These are phyloP conservation scores for Gymnosoma rotundatum DNA, from an alignment of 2,888 invertebrate species.

Conservation along the genomic window DNA sequence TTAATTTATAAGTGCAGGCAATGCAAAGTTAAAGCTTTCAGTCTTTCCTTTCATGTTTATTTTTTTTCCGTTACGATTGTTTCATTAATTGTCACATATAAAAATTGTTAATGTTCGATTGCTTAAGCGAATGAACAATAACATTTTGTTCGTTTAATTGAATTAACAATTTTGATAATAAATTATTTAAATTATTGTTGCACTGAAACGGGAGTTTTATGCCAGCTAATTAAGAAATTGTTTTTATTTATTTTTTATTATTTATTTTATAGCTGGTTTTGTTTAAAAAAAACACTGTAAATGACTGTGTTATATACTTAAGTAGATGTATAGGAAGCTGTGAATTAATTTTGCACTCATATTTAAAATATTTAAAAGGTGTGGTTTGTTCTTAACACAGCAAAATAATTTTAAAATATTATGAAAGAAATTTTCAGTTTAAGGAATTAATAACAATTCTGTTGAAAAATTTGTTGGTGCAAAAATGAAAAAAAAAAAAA, in stretches of 20 bases:
- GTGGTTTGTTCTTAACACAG: too few relatives aligned
- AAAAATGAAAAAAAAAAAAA: too few relatives aligned
- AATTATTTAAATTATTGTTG: slow-evolving; percentile 46
- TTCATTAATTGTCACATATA: slow-evolving; percentile 20
- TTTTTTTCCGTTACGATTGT: slow-evolving; percentile 1
- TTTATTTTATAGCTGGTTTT: slow-evolving; percentile 5
- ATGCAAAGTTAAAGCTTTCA: slow-evolving; percentile 56
- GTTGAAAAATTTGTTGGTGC: too few relatives aligned
- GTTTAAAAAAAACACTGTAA: slow-evolving; percentile 1
- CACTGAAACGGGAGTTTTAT: slow-evolving; percentile 24
- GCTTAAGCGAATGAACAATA: slow-evolving; percentile 18
- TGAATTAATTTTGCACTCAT: too few relatives aligned
- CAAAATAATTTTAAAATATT: neutral
- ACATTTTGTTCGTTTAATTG: slow-evolving; percentile 54
- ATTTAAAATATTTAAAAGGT: too few relatives aligned
- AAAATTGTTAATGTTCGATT: slow-evolving; percentile 27
- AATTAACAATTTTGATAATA: slow-evolving; percentile 23
- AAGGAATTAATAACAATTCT: too few relatives aligned
- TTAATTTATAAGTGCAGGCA: slow-evolving; percentile 32
- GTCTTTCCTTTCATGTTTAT: slow-evolving; percentile 55
- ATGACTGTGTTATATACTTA: neutral
- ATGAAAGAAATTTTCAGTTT: too few relatives aligned
- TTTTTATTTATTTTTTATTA: neutral
- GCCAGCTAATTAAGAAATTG: slow-evolving; percentile 34
- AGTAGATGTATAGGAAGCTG: neutral